Conservation (phyloP, 2,113 vertebrate genomes). For the Ptilonorhynchus violaceus region DNA sequence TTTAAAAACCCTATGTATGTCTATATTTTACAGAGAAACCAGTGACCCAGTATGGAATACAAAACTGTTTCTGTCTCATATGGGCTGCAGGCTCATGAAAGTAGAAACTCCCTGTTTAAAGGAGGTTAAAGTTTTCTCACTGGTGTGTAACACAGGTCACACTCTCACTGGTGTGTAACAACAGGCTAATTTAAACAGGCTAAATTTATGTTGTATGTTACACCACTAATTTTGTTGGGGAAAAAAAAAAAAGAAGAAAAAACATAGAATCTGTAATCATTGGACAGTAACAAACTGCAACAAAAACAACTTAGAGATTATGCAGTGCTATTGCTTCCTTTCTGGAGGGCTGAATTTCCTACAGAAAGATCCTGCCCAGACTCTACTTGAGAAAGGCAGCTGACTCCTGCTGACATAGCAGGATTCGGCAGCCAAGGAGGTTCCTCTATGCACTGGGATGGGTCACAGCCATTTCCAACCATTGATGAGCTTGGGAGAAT, state of each 20-base stretch:
- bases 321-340: neutral
- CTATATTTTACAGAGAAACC: neutral
- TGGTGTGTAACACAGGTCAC: neutral
- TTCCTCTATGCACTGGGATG: neutral
- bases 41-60: neutral
- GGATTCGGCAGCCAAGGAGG: neutral
- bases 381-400: neutral
- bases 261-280: neutral
- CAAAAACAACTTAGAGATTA: neutral
- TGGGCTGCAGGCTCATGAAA: neutral
- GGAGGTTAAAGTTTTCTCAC: neutral
- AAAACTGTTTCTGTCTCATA: neutral
- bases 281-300: neutral
- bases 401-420: neutral
- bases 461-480: neutral
- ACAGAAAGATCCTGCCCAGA: neutral
- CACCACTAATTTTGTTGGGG: neutral
- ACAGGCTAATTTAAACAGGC: neutral
- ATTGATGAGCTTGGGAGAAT: neutral
- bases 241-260: neutral
- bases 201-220: neutral
- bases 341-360: neutral
- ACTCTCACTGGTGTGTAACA: neutral
- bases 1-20: neutral
- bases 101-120: neutral